Percentiles rank a stretch among this genome's conserved stretches.
Conservation (phyloP, 2,113 vertebrate genomes). For the Pan paniscus region DNA sequence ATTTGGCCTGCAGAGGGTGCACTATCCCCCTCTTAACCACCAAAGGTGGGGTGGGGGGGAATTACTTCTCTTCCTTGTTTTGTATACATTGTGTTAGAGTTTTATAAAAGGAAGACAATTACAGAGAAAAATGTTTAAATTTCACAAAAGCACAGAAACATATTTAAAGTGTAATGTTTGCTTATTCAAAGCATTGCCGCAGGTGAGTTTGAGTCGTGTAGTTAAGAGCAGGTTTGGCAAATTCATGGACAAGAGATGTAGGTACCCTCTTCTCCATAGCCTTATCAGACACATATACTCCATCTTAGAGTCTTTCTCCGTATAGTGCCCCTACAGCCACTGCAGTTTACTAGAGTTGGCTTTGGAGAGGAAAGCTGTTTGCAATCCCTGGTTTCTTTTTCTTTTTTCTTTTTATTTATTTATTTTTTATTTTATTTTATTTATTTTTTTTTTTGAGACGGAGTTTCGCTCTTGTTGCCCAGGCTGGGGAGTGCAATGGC, state of each 20-base stretch:
- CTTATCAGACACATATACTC: not conserved
- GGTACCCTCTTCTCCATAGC: accelerated
- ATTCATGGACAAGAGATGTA: not conserved
- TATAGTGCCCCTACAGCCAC: not conserved
- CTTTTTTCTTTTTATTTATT: too few relatives aligned
- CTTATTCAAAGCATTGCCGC: not conserved
- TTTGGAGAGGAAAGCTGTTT: not conserved
- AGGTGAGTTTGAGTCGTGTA: not conserved
- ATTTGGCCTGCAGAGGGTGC: not conserved
- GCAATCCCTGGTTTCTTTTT: not conserved
- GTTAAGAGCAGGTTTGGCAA: not conserved
- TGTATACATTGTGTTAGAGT: not conserved
- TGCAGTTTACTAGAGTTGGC: not conserved
- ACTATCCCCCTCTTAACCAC: not conserved
- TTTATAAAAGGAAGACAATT: constrained; percentile 9
- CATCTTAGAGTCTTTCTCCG: not conserved
- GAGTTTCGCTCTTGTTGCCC: too few relatives aligned
- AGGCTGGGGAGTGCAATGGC: too few relatives aligned
- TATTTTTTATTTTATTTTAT: too few relatives aligned
- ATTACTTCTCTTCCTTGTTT: not conserved
- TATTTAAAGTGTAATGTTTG: not conserved
- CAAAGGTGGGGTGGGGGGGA: accelerated
- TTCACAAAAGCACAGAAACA: not conserved
- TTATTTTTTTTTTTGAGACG: too few relatives aligned
- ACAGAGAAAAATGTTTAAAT: not conserved